phyloP scores from a whole-genome alignment of 2,888 invertebrate species.

The Parnassius glacialis region DNA sequence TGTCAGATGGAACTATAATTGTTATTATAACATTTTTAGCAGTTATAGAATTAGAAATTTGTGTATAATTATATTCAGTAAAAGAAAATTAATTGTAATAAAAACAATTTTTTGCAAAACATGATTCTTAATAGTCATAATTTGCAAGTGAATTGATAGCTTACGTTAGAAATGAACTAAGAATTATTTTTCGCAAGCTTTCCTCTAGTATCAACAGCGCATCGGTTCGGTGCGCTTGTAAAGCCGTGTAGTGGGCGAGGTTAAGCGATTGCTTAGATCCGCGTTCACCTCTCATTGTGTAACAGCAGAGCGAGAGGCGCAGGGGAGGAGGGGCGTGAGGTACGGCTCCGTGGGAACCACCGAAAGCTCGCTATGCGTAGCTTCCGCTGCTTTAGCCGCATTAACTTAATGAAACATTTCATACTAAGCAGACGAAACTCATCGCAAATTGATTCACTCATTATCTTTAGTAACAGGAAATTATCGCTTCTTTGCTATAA shows the following conservation, averaged over 20 bases:
- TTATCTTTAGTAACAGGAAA: slow-evolving; percentile 68
- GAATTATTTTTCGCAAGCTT: slow-evolving; percentile 31
- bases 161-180: background rate
- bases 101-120: no score
- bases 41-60: no score
- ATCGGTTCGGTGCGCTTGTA: slow-evolving; percentile 42
- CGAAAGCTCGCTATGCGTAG: slow-evolving; percentile 75
- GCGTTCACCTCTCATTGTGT: slow-evolving; percentile 81
- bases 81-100: no score
- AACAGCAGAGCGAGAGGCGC: slow-evolving; percentile 45
- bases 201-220: slow-evolving; percentile 39
- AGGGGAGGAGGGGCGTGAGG: slow-evolving; percentile 42
- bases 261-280: slow-evolving; percentile 81
- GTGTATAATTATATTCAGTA: no score
- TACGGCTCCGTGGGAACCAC: slow-evolving; percentile 74
- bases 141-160: no score
- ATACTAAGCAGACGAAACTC: slow-evolving; percentile 49
- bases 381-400: slow-evolving; percentile 73
- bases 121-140: no score
- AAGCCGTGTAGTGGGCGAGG: slow-evolving; percentile 75
- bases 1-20: no score
- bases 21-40: no score
- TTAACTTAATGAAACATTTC: slow-evolving; percentile 71
- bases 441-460: slow-evolving; percentile 65
- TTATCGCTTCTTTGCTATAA: slow-evolving; percentile 34